Evolutionary conservation across 2,797 vertebrate species (phyloP).

Genomic region (Harpagifer antarcticus): DNA sequence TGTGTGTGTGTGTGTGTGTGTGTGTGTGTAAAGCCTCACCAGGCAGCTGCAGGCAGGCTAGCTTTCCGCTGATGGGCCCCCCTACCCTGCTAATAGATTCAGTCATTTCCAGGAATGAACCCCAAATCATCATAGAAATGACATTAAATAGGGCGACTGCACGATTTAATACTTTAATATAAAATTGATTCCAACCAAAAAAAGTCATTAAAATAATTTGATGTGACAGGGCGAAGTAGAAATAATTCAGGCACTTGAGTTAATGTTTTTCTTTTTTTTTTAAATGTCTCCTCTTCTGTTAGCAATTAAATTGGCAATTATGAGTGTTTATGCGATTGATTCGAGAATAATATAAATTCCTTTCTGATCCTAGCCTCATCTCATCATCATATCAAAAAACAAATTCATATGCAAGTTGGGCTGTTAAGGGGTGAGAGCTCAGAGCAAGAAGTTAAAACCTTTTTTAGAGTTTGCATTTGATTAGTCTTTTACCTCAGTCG

Average conservation of each 20-base stretch:
- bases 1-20: constrained; percentile 7
- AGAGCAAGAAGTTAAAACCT: constrained; percentile 38
- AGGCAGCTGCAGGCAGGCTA: constrained; percentile 46
- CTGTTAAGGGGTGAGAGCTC: constrained; percentile 48
- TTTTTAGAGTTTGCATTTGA: constrained; percentile 37
- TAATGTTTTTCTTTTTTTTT: constrained; percentile 62
- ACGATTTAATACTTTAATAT: constrained; percentile 57
- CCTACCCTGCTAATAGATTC: constrained; percentile 61
- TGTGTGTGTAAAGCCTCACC: constrained; percentile 40
- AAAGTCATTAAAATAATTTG: constrained; percentile 74
- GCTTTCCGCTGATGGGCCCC: constrained; percentile 30
- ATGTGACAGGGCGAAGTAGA: constrained; percentile 61
- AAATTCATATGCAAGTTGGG: background rate
- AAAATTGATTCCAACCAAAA: constrained; percentile 45
- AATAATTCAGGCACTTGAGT: constrained; percentile 69
- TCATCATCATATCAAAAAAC: constrained; percentile 42
- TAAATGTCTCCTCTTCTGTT: constrained; percentile 65
- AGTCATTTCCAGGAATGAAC: constrained; percentile 68
- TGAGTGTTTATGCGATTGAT: constrained; percentile 67
- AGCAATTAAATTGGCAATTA: constrained; percentile 77
- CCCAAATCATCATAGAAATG: constrained; percentile 75
- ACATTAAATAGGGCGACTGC: constrained; percentile 56
- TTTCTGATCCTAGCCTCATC: constrained; percentile 51
- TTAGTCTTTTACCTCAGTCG: constrained; percentile 35
- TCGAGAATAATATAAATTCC: constrained; percentile 62